Evolutionary conservation across 2,888 invertebrate genomes (phyloP).

Genomic region (Fragum sueziense): DNA sequence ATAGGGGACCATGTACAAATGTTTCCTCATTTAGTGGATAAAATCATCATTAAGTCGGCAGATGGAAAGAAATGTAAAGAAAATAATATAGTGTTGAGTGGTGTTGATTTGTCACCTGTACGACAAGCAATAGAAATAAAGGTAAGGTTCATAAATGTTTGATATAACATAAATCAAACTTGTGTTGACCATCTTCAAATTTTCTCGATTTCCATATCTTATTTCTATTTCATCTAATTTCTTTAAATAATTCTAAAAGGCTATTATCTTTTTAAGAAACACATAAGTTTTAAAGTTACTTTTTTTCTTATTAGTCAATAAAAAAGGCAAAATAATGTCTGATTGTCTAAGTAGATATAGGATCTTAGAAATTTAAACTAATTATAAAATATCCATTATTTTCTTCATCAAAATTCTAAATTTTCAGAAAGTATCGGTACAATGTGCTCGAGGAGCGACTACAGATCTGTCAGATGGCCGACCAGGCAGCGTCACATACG

Average conservation of each 20-base stretch:
- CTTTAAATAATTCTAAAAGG: too few species aligned
- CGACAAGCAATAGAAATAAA: conserved; percentile 89
- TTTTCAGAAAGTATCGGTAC: conserved; percentile 66
- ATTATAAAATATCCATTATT: too few species aligned
- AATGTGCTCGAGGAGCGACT: conserved; percentile 66
- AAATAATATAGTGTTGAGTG: conserved; percentile 95
- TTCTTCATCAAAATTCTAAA: not conserved
- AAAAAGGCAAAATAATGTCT: too few species aligned
- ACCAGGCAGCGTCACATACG: conserved; percentile 88
- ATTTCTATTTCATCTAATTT: too few species aligned
- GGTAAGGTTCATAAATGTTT: conserved; percentile 68
- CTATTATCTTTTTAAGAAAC: too few species aligned
- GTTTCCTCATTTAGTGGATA: conserved; percentile 88
- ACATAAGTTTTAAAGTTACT: too few species aligned
- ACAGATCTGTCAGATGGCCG: conserved; percentile 69
- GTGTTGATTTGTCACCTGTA: conserved; percentile 94
- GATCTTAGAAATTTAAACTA: too few species aligned
- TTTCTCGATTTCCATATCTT: too few species aligned
- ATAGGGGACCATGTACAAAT: conserved; percentile 99
- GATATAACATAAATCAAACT: too few species aligned
- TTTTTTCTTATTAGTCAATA: too few species aligned
- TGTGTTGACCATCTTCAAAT: too few species aligned
- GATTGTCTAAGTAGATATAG: too few species aligned
- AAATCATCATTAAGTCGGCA: conserved; percentile 65
- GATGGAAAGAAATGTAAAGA: conserved; percentile 82